Base-by-base conservation (phyloP, 1,140 invertebrate genomes). In the Heliconius nattereri region DNA sequence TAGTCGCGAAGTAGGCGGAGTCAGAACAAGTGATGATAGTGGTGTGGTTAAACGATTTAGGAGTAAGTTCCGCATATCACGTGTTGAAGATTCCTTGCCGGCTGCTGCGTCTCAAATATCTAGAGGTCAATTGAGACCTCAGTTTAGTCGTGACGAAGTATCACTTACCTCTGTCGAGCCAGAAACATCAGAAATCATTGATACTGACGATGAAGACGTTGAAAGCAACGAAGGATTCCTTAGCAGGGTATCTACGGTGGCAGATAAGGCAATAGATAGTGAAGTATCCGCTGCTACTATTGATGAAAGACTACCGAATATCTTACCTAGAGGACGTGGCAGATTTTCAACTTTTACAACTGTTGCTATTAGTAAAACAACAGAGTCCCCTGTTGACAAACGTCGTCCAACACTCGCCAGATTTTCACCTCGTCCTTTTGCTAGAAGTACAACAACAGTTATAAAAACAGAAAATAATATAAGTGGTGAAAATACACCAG, bases 391-490 rank as follows among this genome's bases (percentile, higher is more conserved):
- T 23, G 32, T 83, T 71, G 86, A 72, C 72, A 86, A 85, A 79
- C 87, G 85, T 84, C 82, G 90, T n/a, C 90, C 92, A 26, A 88
- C 89, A 37, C 91, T 94, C 79, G 81, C 89, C 19, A 89, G 92
- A 83, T 95, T 95, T 82, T 85, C 93, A 20, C 93, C 94, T 7
- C 83, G 94, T 40, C 94, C 94, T 13, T 95, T 95, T 81, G 81
- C 88, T 23, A 81, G 91, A 81, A 74, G 83, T 16, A 79, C 85
- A n/a, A 81, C 85, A n/a, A 79, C 73, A 75, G 52, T 84, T 73
- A 79, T 32, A 57, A 54, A 76, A 75, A 60, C 78, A 71, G 82
- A 83, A 71, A 82, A 84, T 75, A 79, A 54, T 71, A 75, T 37
- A 81, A 90, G 71, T 76, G 83, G 52, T 60, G 70, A 75, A 81